Evolutionary conservation across 2,113 vertebrate genomes (phyloP).

Genomic region (Potamarius usumacintae): DNA sequence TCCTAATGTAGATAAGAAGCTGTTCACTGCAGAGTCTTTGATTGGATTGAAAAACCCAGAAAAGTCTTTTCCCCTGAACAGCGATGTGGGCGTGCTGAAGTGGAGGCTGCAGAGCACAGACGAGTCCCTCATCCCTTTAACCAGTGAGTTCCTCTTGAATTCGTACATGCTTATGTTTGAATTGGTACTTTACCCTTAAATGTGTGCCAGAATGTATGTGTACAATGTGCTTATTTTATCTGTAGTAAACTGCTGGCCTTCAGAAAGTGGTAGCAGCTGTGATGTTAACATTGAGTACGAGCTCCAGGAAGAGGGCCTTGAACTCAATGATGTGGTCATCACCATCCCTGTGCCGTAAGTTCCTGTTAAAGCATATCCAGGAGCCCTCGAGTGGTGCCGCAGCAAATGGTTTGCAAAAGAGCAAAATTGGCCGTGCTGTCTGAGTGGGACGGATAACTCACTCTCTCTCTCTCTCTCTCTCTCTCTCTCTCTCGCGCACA

Average conservation of each 20-base stretch:
- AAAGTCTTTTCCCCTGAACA: constrained; percentile 95
- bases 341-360: constrained; percentile 96
- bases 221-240: constrained; percentile 43
- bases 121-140: constrained; percentile 92
- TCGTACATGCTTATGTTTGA: neutral
- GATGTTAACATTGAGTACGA: constrained; percentile 98
- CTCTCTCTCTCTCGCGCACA: too few species aligned
- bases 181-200: neutral
- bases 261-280: constrained; percentile 89
- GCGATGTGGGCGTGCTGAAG: constrained; percentile 91
- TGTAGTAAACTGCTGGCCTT: constrained; percentile 98
- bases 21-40: constrained; percentile 89
- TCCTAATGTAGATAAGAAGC: constrained; percentile 97
- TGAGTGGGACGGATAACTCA: neutral
- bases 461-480: neutral
- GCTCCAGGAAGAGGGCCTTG: constrained; percentile 89
- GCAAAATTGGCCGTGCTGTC: neutral
- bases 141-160: constrained; percentile 77
- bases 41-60: constrained; percentile 95
- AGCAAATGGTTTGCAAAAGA: neutral
- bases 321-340: constrained; percentile 92
- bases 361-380: neutral
- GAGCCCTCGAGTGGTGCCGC: too few species aligned
- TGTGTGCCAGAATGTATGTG: neutral
- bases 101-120: constrained; percentile 96